phyloP scores from a whole-genome alignment of 1,140 invertebrate species.

The Cherax destructor region DNA sequence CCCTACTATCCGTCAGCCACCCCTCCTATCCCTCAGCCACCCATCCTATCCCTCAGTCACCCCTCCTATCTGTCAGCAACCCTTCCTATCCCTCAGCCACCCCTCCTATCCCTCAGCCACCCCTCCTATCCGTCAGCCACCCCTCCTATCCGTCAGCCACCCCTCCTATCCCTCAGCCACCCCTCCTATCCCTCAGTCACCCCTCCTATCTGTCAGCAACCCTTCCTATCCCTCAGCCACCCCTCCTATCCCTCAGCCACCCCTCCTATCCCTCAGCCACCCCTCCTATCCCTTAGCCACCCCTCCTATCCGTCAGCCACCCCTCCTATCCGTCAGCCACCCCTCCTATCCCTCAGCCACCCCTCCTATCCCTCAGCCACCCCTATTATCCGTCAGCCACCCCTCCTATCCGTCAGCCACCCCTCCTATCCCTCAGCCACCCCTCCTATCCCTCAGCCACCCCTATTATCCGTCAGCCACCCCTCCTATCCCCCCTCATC shows the following conservation, averaged over 20 bases:
- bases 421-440: neutral
- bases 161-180: neutral
- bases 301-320: neutral
- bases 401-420: no score
- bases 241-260: neutral
- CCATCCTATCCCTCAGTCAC: neutral
- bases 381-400: neutral
- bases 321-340: neutral
- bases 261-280: neutral
- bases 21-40: neutral
- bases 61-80: neutral
- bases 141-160: neutral
- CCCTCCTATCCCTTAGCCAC: no score
- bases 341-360: neutral
- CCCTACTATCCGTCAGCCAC: neutral
- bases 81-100: no score
- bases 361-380: neutral
- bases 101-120: neutral
- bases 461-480: neutral
- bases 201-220: no score
- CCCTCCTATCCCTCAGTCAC: no score
- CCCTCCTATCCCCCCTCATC: neutral
- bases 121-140: neutral
- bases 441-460: neutral
- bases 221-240: neutral